Base-by-base conservation (phyloP, 2,797 vertebrate species). In the Pangasius larnaudii region DNA sequence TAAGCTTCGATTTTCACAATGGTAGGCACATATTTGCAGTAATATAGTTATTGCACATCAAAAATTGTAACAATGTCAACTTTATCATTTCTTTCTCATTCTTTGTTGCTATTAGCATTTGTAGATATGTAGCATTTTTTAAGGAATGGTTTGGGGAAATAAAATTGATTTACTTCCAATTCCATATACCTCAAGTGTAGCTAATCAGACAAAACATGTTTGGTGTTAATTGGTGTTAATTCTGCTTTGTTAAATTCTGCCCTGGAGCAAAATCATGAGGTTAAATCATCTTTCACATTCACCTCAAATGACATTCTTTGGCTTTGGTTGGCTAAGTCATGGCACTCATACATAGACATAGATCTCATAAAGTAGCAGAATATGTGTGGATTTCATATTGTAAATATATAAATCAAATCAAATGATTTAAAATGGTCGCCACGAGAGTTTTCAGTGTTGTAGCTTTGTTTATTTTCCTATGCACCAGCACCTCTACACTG, bases 101-200 rank as follows among this genome's bases (percentile, higher is more conserved):
- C 36, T 67, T 85, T 53, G 10, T 84, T 80, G 53, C 30, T 87
- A 51, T 85, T 87, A 80, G 85, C 81, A 79, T 71, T 42, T 89
- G 85, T 87, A 89, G 85, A 89, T 80, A 89, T 89, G 88, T 89
- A 89, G 88, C 88, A 89, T 79, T 79, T 82, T 86, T 67, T 30
- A 69, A 56, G 22, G 49, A 74, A 79, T 80, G 49, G n/a, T 56
- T 69, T 59, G 49, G 46, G 46, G 63, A 69, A 77, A 63, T 78
- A 49, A 36, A 69, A 71, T 24, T 24, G 3, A 69, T 69, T 53
- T 84, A 33, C 63, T 51, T 53, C 63, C 82, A 82, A 46, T 82
- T 63, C 56, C 59, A 46, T 46, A 63, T 53, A 53, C 82, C 49
- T 84, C 65, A 53, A 84, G 5, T 69, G 58, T 39, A 80, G 30